Evolutionary conservation across 2,113 vertebrate species (phyloP).

Genomic region (Typhlomys cinereus): DNA sequence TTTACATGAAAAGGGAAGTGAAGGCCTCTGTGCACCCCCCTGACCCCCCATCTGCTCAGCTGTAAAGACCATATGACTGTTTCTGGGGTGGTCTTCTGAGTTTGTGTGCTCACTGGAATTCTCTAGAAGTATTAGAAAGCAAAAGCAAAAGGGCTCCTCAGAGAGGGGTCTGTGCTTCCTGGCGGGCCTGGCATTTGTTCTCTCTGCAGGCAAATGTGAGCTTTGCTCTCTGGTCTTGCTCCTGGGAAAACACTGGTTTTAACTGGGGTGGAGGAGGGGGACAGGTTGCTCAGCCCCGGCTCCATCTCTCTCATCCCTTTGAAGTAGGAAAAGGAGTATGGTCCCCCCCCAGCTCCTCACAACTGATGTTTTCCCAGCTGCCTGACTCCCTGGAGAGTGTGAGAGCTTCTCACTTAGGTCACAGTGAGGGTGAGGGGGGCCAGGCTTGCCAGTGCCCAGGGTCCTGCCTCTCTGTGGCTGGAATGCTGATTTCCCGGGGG

Average conservation of each 20-base stretch:
- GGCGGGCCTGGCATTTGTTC: neutral
- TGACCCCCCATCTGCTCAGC: too few species aligned
- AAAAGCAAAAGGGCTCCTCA: neutral
- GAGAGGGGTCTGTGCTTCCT: neutral
- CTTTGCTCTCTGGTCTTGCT: constrained; percentile 58
- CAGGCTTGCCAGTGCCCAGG: neutral
- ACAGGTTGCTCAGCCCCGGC: constrained; percentile 14
- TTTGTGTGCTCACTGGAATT: neutral
- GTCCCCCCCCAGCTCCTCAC: neutral
- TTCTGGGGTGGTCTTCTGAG: neutral
- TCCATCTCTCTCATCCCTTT: constrained; percentile 48
- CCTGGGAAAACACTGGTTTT: constrained; percentile 42
- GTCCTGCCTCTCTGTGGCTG: neutral
- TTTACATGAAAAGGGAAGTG: too few species aligned
- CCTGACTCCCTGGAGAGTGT: neutral
- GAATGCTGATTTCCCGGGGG: accelerated
- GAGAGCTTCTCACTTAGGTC: neutral
- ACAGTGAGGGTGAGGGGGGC: neutral
- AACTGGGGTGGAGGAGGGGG: constrained; percentile 30
- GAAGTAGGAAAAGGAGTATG: constrained; percentile 37
- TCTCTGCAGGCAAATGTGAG: constrained; percentile 19
- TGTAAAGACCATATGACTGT: neutral
- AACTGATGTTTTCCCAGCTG: constrained; percentile 66
- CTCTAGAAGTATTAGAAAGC: neutral
- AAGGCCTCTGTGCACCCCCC: neutral